phyloP scores from a whole-genome alignment of 2,888 invertebrate species.

The Hetaerina titia region DNA sequence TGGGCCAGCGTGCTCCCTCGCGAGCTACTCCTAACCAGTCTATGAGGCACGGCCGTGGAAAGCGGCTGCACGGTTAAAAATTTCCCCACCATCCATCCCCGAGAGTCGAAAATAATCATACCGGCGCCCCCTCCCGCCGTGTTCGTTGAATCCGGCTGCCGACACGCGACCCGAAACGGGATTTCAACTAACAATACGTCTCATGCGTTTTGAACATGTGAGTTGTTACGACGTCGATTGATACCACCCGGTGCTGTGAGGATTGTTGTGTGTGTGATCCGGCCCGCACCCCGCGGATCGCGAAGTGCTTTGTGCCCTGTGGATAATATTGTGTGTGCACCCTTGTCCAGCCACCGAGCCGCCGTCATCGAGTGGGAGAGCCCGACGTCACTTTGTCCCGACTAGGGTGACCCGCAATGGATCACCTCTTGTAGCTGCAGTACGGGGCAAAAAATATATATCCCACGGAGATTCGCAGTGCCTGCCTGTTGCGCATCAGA shows the following conservation, averaged over 20 bases:
- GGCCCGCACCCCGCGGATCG: not conserved
- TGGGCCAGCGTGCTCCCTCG: not conserved
- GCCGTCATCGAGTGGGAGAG: not conserved
- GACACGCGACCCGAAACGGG: too few relatives aligned
- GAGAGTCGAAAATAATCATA: too few relatives aligned
- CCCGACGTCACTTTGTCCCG: not conserved
- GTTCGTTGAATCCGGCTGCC: too few relatives aligned
- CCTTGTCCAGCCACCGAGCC: not conserved
- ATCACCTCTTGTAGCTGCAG: not conserved
- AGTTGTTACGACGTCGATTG: not conserved
- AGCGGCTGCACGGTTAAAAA: conserved; percentile 24
- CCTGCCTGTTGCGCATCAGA: conserved; percentile 3
- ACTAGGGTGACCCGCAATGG: not conserved
- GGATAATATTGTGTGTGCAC: not conserved
- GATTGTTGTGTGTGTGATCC: not conserved
- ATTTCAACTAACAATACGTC: too few relatives aligned
- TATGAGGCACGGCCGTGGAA: conserved; percentile 57
- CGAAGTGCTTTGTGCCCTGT: conserved; percentile 9
- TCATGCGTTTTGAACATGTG: too few relatives aligned
- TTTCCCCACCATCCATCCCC: not conserved
- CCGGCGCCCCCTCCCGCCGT: too few relatives aligned
- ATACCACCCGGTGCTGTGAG: not conserved
- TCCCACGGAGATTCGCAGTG: not conserved
- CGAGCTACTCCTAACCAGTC: conserved; percentile 41
- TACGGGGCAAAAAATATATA: not conserved